Percentiles rank a stretch among this genome's conserved stretches.
Conservation (phyloP, 2,888 invertebrate genomes). For the Agonopterix heracliana region DNA sequence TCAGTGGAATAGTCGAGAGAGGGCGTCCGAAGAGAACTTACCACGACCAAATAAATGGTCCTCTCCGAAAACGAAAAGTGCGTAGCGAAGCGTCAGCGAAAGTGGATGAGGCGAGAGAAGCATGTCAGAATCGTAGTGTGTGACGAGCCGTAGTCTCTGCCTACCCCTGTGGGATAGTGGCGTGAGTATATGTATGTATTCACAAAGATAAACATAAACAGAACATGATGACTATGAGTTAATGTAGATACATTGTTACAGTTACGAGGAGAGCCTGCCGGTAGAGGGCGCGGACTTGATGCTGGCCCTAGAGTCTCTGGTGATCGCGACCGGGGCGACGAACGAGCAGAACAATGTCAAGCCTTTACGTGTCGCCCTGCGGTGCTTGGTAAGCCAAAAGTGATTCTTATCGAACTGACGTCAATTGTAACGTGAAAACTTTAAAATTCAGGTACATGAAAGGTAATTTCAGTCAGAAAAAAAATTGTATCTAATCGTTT, state of each 20-base stretch:
- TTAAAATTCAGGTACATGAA: too few relatives aligned
- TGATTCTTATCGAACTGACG: neutral
- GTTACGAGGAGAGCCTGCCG: constrained; percentile 80
- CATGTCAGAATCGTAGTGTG: too few relatives aligned
- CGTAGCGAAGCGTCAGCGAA: too few relatives aligned
- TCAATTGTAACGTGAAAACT: neutral
- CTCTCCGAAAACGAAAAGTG: too few relatives aligned
- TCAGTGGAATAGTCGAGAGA: too few relatives aligned
- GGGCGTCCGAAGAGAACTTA: too few relatives aligned
- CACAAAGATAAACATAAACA: neutral
- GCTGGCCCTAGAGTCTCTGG: constrained; percentile 80
- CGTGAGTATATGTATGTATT: neutral
- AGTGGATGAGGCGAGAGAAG: too few relatives aligned
- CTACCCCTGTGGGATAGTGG: too few relatives aligned
- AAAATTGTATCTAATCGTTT: too few relatives aligned
- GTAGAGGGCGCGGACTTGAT: constrained; percentile 80
- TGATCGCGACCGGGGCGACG: constrained; percentile 66
- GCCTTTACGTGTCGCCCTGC: constrained; percentile 80
- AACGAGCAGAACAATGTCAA: constrained; percentile 58
- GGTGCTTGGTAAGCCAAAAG: constrained; percentile 80
- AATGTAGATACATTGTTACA: constrained; percentile 28
- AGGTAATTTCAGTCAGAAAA: too few relatives aligned
- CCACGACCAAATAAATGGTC: too few relatives aligned
- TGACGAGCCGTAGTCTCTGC: too few relatives aligned
- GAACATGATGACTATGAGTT: neutral